These are phyloP conservation scores for Neotragus moschatus DNA, from an alignment of 2,113 vertebrate species.

Conservation along the genomic window DNA sequence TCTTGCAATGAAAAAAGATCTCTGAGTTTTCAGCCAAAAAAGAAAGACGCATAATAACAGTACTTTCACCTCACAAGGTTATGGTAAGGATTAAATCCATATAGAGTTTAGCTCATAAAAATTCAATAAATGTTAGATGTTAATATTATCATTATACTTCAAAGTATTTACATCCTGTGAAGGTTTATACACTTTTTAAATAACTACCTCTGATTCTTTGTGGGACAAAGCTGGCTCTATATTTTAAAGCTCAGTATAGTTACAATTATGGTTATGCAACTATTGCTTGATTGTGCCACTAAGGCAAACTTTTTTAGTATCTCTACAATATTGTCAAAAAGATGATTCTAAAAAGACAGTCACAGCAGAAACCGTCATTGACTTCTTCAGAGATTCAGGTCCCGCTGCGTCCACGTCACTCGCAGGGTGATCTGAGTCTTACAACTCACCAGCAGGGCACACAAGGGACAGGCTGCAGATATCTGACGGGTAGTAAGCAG, in stretches of 20 bases:
- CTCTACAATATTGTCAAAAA: background rate
- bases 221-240: background rate
- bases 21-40: conserved; percentile 5
- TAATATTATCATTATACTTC: background rate
- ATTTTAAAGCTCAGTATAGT: background rate
- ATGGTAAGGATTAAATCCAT: background rate
- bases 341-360: background rate
- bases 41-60: background rate
- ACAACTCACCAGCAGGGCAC: conserved; percentile 91
- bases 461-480: conserved; percentile 92
- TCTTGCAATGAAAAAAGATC: background rate
- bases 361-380: background rate
- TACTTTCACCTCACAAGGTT: background rate
- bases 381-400: background rate
- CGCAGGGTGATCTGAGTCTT: background rate
- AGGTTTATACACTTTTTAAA: background rate
- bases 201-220: background rate
- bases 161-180: background rate
- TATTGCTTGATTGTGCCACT: background rate
- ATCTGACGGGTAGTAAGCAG: conserved; percentile 89
- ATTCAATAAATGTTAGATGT: background rate
- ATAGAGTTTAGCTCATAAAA: background rate
- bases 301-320: background rate
- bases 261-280: background rate
- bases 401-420: background rate